Evolutionary conservation across 2,113 vertebrate species (phyloP).

Genomic region (Chunga burmeisteri): DNA sequence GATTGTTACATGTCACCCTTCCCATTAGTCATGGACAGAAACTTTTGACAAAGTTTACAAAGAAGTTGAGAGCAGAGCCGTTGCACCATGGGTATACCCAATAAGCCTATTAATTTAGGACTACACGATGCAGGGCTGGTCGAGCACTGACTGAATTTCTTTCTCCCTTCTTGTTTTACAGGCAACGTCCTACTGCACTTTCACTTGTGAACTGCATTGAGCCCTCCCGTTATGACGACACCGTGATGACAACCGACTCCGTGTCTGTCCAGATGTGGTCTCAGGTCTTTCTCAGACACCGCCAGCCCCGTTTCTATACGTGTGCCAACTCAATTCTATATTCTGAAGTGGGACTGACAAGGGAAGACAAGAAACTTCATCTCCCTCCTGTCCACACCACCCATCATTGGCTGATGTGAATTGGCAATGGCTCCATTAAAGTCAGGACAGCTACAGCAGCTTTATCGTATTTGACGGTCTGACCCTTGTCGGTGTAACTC

Average conservation of each 20-base stretch:
- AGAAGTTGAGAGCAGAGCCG: background rate
- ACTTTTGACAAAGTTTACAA: conserved; percentile 34
- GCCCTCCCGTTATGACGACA: background rate
- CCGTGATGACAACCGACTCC: background rate
- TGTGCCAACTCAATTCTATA: background rate
- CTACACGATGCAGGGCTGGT: background rate
- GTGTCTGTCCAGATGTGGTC: background rate
- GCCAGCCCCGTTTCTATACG: background rate
- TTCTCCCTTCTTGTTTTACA: background rate
- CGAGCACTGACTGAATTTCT: background rate
- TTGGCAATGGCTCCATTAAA: background rate
- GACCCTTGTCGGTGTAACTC: background rate
- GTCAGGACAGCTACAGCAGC: background rate
- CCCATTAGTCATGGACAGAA: conserved; percentile 55
- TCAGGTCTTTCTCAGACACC: background rate
- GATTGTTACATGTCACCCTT: conserved; percentile 27
- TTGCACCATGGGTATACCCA: background rate
- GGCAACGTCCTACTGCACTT: background rate
- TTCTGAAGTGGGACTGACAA: background rate
- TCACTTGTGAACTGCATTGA: background rate
- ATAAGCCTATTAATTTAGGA: background rate
- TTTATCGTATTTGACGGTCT: background rate
- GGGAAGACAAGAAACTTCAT: background rate
- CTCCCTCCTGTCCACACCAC: background rate
- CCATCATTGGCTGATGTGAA: accelerated